Conservation (phyloP, 53 echinoderm and acorn worm genomes). For the Luidia sarsii region DNA sequence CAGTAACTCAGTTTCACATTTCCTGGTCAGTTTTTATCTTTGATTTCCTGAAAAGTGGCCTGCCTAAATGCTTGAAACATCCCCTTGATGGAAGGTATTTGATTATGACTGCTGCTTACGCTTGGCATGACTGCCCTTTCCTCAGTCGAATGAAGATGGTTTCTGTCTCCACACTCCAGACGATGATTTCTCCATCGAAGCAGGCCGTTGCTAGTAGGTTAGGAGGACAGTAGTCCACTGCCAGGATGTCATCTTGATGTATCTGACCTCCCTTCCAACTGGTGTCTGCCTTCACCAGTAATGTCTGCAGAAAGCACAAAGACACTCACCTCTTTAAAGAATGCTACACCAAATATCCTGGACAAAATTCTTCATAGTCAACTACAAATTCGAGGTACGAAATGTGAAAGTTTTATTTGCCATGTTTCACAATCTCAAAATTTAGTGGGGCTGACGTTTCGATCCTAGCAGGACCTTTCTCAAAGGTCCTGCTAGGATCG, state of each 20-base stretch:
- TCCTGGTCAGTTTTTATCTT: too few relatives aligned
- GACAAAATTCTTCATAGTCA: too few relatives aligned
- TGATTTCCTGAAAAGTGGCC: too few relatives aligned
- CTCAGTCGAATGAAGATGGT: constrained; percentile 78
- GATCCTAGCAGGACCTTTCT: too few relatives aligned
- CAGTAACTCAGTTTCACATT: too few relatives aligned
- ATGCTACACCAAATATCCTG: too few relatives aligned
- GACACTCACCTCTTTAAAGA: too few relatives aligned
- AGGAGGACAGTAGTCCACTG: constrained; percentile 79
- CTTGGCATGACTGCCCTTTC: constrained; percentile 80
- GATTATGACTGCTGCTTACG: constrained; percentile 56
- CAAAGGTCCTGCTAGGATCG: too few relatives aligned
- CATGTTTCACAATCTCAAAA: too few relatives aligned
- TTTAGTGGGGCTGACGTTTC: too few relatives aligned
- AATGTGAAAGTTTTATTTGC: too few relatives aligned
- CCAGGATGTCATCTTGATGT: constrained; percentile 89
- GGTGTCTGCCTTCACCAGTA: constrained; percentile 58
- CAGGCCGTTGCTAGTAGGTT: constrained; percentile 96
- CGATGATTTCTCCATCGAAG: constrained; percentile 94
- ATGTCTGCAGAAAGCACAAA: constrained; percentile 44
- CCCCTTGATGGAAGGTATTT: background rate
- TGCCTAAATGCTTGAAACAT: background rate
- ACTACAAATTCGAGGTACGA: too few relatives aligned
- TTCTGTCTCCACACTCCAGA: constrained; percentile 95
- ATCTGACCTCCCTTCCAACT: constrained; percentile 93